A percentile compares a stretch with the other conserved stretches of the same genome.
Conservation (phyloP, 2,797 vertebrate species). For the Sebastes hubbsi region DNA sequence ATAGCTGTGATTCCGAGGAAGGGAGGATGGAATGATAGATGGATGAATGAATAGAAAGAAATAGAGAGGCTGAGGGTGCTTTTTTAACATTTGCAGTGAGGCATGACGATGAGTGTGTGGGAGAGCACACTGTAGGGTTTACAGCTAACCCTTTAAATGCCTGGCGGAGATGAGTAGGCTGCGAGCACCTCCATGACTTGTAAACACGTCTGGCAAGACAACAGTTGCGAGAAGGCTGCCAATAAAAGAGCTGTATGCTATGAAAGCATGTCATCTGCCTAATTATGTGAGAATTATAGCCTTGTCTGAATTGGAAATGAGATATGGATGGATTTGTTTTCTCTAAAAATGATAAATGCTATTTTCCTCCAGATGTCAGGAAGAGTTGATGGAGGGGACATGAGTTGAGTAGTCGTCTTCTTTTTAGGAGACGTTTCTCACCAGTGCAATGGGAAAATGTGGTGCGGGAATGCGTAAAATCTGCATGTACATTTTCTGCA, state of each 20-base stretch:
- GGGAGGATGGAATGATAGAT: neutral
- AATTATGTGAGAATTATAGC: constrained; percentile 55
- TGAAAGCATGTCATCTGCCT: constrained; percentile 55
- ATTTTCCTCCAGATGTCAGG: constrained; percentile 23
- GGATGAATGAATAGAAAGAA: constrained; percentile 11
- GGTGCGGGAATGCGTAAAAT: too few species aligned
- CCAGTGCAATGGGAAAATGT: too few species aligned
- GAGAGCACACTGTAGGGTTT: constrained; percentile 24
- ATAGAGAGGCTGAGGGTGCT: constrained; percentile 1
- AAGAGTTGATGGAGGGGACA: constrained; percentile 2
- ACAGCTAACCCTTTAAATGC: constrained; percentile 46
- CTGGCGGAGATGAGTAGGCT: constrained; percentile 30
- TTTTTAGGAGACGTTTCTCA: neutral
- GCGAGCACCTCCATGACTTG: constrained; percentile 30
- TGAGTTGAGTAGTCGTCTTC: neutral
- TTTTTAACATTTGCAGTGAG: constrained; percentile 28
- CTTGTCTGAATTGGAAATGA: constrained; percentile 43
- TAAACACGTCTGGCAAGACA: constrained; percentile 46
- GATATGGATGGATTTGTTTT: constrained; percentile 37
- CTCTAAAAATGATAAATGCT: constrained; percentile 16
- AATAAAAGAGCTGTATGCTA: constrained; percentile 32
- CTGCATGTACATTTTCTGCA: too few species aligned
- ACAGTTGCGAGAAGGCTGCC: constrained; percentile 30
- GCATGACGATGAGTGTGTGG: constrained; percentile 23
- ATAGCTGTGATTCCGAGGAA: constrained; percentile 19